Base-by-base conservation (phyloP, 2,113 vertebrate genomes). In the Raja brachyura region DNA sequence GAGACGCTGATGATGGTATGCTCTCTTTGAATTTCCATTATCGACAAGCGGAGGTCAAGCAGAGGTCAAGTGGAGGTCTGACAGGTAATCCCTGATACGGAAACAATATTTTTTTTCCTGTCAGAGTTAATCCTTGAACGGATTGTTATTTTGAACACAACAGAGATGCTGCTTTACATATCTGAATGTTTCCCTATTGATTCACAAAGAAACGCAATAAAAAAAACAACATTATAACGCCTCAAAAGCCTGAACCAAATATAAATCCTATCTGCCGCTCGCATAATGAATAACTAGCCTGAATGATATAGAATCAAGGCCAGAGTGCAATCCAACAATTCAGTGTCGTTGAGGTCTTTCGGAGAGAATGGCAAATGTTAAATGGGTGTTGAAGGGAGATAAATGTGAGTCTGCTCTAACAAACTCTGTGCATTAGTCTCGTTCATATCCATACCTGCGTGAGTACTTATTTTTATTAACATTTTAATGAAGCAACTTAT, bases 391-490 rank as follows among this genome's bases (percentile, higher is more conserved):
- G 33, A 73, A 39, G 68, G 33, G 66, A 92, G 88, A 92, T 92
- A 92, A 22, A 73, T n/a, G 9, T 16, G 33, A 33, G 88, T 33
- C 66, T 70, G 66, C 18, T 5, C 20, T 66, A 66, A 92, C 39
- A 5, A 68, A 73, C 31, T 31, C 83, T 10, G 63, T 22, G 9
- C 68, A 73, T 90, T 66, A 20, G 88, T 25, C 61, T 61, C 88
- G 39, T 92, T 92, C 88, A 92, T n/a, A 73, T 54, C 88, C 33
- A 73, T 73, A 92, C 66, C 88, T 39, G 88, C 68, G 88, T n/a
- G 31, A 90, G 88, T 90, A n/a, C 86, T 92, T 22, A 92, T 92
- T 92, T 90, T 92, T 92, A 92, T 92, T 92, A 73, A 92, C 88
- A 73, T 92, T 92, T 92, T 92, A 68, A 92, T 92, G 88, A 92